Evolutionary conservation across 1,140 invertebrate species (phyloP).

Genomic region (Sitobion miscanthi): DNA sequence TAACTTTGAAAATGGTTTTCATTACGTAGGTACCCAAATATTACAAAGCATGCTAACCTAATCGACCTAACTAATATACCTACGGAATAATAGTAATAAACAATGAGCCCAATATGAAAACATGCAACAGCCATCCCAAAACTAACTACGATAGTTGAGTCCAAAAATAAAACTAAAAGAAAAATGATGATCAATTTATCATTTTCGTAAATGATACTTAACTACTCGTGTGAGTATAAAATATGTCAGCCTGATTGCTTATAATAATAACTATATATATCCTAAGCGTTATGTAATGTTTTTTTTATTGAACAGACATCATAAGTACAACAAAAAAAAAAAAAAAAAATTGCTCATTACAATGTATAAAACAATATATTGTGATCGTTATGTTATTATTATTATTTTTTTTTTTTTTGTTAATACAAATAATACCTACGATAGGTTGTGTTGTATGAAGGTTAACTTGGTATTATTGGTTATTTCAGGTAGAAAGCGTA

Average conservation of each 20-base stretch:
- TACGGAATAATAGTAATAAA: conserved; percentile 1
- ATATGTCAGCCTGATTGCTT: conserved; percentile 25
- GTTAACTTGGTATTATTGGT: background rate
- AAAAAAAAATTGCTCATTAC: background rate
- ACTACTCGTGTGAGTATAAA: conserved; percentile 32
- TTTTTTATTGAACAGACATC: conserved; percentile 15
- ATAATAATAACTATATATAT: background rate
- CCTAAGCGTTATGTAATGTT: background rate
- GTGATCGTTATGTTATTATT: conserved; percentile 12
- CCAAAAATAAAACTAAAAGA: background rate
- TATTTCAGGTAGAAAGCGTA: conserved; percentile 42
- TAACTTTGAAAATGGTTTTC: background rate
- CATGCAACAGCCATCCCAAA: conserved; percentile 32
- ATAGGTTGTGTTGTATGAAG: background rate
- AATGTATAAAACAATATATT: background rate
- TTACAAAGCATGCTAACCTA: background rate
- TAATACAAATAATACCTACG: background rate
- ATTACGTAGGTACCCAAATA: background rate
- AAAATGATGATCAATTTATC: conserved; percentile 6
- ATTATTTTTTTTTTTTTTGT: conserved; percentile 8
- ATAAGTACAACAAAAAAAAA: conserved; percentile 50
- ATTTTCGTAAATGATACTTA: background rate
- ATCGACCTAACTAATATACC: background rate
- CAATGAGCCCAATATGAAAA: background rate
- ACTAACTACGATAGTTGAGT: background rate